These are phyloP conservation scores for Paralichthys olivaceus DNA, from an alignment of 2,113 vertebrate species.

Conservation along the genomic window DNA sequence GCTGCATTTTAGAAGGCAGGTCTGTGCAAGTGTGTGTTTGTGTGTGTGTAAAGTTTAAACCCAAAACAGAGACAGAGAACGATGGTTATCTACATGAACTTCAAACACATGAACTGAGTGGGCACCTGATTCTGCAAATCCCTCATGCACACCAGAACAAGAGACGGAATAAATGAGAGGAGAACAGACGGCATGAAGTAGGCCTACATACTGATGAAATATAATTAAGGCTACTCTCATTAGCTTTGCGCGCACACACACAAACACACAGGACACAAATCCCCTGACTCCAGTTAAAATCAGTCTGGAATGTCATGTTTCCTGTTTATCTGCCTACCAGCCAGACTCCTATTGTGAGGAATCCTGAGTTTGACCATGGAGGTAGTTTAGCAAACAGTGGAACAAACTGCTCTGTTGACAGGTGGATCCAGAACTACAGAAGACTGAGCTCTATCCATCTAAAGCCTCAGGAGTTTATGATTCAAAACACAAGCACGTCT, in stretches of 20 bases:
- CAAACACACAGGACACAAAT: constrained; percentile 28
- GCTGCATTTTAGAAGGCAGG: constrained; percentile 39
- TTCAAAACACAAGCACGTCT: constrained; percentile 24
- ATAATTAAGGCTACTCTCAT: constrained; percentile 30
- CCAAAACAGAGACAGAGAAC: neutral
- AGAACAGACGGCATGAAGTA: neutral
- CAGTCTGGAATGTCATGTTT: constrained; percentile 65
- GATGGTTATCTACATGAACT: constrained; percentile 42
- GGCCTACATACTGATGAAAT: constrained; percentile 47
- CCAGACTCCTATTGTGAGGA: constrained; percentile 35
- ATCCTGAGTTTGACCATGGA: constrained; percentile 13
- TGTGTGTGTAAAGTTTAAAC: constrained; percentile 24
- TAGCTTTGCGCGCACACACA: constrained; percentile 22
- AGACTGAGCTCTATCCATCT: constrained; percentile 5
- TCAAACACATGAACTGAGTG: constrained; percentile 17
- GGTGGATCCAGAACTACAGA: constrained; percentile 10
- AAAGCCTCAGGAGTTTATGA: constrained; percentile 7
- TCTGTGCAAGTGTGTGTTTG: constrained; percentile 43
- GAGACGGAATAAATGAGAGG: constrained; percentile 15
- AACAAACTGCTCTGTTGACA: constrained; percentile 11
- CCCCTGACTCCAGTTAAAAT: constrained; percentile 45
- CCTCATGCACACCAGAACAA: neutral
- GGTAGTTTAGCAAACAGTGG: constrained; percentile 31
- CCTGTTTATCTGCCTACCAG: constrained; percentile 68
- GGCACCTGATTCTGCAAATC: constrained; percentile 21